Evolutionary conservation across 2,113 vertebrate species (phyloP).

Genomic region (Tragelaphus strepsiceros): DNA sequence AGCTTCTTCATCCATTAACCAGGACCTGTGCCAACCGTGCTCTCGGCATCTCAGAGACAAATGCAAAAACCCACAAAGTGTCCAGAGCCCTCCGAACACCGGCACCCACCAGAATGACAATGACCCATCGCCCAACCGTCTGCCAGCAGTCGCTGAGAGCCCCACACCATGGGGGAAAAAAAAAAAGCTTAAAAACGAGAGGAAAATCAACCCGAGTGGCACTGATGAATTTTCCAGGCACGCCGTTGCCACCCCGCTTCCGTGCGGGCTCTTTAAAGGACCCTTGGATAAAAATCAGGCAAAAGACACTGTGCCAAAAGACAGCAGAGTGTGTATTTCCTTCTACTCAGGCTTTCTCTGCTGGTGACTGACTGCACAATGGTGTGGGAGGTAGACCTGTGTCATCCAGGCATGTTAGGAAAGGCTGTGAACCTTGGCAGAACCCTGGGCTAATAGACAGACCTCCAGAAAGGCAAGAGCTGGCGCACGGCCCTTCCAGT

Average conservation of each 20-base stretch:
- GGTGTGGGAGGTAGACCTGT: not conserved
- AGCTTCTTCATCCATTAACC: not conserved
- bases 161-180: conserved; percentile 20
- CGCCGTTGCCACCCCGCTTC: fast-evolving
- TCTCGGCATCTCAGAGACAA: not conserved
- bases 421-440: not conserved
- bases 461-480: not conserved
- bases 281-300: not conserved
- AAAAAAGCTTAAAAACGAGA: not conserved
- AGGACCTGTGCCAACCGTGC: not conserved
- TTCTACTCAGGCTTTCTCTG: not conserved
- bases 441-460: fast-evolving
- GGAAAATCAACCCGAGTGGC: not conserved
- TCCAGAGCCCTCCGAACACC: not conserved
- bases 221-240: not conserved
- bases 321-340: fast-evolving
- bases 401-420: fast-evolving
- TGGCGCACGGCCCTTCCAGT: not conserved
- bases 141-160: conserved; percentile 51
- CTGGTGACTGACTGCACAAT: not conserved
- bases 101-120: conserved; percentile 35
- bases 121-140: not conserved
- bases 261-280: not conserved
- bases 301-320: fast-evolving
- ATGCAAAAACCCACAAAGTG: not conserved